Conservation (phyloP, 1,140 invertebrate genomes). For the Rhopalosiphum maidis region DNA sequence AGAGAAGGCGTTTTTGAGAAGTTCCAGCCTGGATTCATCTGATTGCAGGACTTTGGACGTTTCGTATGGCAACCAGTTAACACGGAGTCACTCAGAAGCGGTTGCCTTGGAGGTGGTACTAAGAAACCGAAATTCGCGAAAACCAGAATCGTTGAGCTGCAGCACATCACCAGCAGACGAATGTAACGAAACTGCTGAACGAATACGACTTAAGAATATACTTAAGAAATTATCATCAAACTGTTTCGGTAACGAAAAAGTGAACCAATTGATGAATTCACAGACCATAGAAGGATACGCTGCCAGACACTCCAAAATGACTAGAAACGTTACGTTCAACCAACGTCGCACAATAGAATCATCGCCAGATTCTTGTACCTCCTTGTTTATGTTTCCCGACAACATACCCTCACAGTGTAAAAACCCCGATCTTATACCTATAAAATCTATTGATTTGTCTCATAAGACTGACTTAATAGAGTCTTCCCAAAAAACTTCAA, state of each 20-base stretch:
- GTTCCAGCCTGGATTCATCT: slow-evolving; percentile 75
- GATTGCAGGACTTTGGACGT: neutral
- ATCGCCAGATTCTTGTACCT: slow-evolving; percentile 67
- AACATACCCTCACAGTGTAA: neutral
- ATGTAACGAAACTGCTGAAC: slow-evolving; percentile 82
- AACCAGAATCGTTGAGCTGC: neutral
- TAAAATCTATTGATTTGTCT: neutral
- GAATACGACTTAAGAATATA: slow-evolving; percentile 82
- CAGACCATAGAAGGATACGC: slow-evolving; percentile 86
- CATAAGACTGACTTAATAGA: slow-evolving; percentile 19
- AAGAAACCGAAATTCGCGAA: slow-evolving; percentile 56
- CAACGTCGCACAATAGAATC: slow-evolving; percentile 74
- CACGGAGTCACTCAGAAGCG: slow-evolving; percentile 71
- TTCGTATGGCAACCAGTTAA: slow-evolving; percentile 64
- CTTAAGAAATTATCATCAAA: slow-evolving; percentile 76
- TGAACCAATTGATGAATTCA: slow-evolving; percentile 74
- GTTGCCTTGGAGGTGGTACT: slow-evolving; percentile 64
- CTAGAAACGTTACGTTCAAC: slow-evolving; percentile 88
- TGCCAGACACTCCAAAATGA: slow-evolving; percentile 83
- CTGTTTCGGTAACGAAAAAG: slow-evolving; percentile 63
- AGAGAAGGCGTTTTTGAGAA: slow-evolving; percentile 73
- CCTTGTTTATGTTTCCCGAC: slow-evolving; percentile 6
- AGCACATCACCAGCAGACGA: slow-evolving; percentile 66
- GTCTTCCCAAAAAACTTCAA: slow-evolving; percentile 14
- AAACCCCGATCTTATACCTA: slow-evolving; percentile 41